Evolutionary conservation across 2,797 vertebrate species (phyloP), one percentile per base, ranked within the genome.

Genomic region (Agapornis canus): DNA sequence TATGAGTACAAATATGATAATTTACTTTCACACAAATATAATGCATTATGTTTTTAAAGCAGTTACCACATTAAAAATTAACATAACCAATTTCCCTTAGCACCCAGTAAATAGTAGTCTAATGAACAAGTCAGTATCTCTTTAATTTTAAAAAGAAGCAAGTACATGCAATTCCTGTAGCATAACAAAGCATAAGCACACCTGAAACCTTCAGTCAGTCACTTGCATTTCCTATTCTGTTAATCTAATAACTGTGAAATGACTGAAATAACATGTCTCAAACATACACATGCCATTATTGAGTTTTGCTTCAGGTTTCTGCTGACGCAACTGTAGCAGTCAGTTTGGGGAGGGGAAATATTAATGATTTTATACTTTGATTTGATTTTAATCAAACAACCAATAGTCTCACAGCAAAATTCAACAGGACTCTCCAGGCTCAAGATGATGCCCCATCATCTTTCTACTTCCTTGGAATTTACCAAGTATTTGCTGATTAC

Each of bases 281-380:
- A 72, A 71, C 10, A 59, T 18, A 43, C 7, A 29, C 8, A 31
- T 66, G 22, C 5, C 57, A 40, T 51, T 52, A 63, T 0, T 86
- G 26, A n/a, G 45, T 59, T 85, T 66, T 73, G 31, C 19, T 72
- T 77, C 39, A 37, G 43, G 32, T 59, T 84, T 47, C 73, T 69
- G n/a, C 49, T 76, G 32, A 76, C 76, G 35, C 17, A 78, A 78
- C 23, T 31, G 40, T 2, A 81, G 76, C 54, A 61, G 20, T 18
- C 42, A 27, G 42, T 49, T 23, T 59, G 20, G 35, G 39, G 42
- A 84, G 27, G 12, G 18, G 37, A 84, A 70, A 73, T 72, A 56
- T 0, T n/a, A 32, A 84, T 0, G n/a, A n/a, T n/a, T n/a, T n/a
- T n/a, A n/a, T 39, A 47, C 11, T 72, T 63, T 17, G 11, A 51